These are phyloP conservation scores for Micrasema minimum DNA, from an alignment of 1,140 invertebrate genomes.

Conservation along the genomic window DNA sequence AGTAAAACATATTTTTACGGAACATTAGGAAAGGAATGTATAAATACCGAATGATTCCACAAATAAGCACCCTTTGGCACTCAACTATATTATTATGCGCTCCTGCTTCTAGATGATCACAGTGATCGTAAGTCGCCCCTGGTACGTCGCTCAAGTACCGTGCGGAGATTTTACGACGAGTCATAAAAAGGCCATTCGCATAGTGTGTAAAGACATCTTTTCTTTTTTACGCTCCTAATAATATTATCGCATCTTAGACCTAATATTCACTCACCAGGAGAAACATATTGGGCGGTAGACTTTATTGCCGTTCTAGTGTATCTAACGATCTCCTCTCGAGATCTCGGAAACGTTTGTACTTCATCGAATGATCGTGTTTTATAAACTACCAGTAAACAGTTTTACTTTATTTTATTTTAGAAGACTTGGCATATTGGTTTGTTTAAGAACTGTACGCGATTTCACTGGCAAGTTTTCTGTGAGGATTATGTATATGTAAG, in stretches of 20 bases:
- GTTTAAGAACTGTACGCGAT: background rate
- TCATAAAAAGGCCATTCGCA: constrained; percentile 53
- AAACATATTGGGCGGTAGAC: constrained; percentile 49
- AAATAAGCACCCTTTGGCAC: constrained; percentile 12
- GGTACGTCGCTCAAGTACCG: constrained; percentile 42
- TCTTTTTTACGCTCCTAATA: constrained; percentile 51
- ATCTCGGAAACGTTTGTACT: constrained; percentile 42
- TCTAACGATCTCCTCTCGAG: constrained; percentile 36
- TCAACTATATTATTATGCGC: constrained; percentile 1
- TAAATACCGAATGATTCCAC: constrained; percentile 6
- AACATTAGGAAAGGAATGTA: background rate
- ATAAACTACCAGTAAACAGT: constrained; percentile 36
- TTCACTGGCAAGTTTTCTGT: background rate
- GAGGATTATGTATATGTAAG: constrained; percentile 8
- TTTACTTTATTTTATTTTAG: constrained; percentile 4
- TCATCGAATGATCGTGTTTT: constrained; percentile 45
- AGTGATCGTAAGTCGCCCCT: constrained; percentile 43
- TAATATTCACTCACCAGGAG: constrained; percentile 52
- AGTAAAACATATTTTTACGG: constrained; percentile 1
- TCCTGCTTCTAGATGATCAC: constrained; percentile 34
- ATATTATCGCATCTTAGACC: constrained; percentile 51
- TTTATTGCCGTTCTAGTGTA: constrained; percentile 45
- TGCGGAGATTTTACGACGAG: constrained; percentile 52
- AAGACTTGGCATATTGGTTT: background rate
- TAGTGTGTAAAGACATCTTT: constrained; percentile 53